Evolutionary conservation across 2,888 invertebrate genomes (phyloP).

Genomic region (Exocentrus adspersus): DNA sequence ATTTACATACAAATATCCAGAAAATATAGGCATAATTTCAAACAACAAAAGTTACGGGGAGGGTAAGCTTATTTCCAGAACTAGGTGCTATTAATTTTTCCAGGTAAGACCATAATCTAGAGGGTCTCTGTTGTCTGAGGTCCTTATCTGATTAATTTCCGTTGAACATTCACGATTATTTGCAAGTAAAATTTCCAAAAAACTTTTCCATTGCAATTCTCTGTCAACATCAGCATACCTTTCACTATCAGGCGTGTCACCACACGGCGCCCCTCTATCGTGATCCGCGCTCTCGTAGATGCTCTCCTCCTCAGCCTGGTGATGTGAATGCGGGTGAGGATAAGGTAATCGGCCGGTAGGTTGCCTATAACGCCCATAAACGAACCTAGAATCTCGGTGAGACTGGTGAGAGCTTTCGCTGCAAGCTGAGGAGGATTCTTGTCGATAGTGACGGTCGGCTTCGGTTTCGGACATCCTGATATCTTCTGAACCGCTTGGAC

Average conservation of each 20-base stretch:
- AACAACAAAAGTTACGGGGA: no score
- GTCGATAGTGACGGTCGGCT: slow-evolving; percentile 77
- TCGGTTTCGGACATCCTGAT: slow-evolving; percentile 90
- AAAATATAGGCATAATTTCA: no score
- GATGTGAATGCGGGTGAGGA: slow-evolving; percentile 61
- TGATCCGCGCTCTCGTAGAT: slow-evolving; percentile 88
- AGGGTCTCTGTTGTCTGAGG: no score
- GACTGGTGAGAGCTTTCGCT: slow-evolving; percentile 82
- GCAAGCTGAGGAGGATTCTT: slow-evolving; percentile 78
- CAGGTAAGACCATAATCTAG: no score
- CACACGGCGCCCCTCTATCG: slow-evolving; percentile 73
- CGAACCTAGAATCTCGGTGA: slow-evolving; percentile 80
- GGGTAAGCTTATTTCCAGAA: no score
- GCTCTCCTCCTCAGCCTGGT: slow-evolving; percentile 80
- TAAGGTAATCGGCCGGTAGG: slow-evolving; percentile 54
- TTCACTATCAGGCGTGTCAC: slow-evolving; percentile 88
- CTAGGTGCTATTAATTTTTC: no score
- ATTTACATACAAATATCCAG: no score
- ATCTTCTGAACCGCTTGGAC: slow-evolving; percentile 91
- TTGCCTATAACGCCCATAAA: slow-evolving; percentile 70
- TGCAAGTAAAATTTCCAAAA: no score
- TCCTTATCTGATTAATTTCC: no score
- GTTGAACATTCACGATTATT: no score
- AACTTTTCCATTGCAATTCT: no score
- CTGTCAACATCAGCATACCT: slow-evolving; percentile 70